Evolutionary conservation across 53 echinoderm and acorn worm species (phyloP).

Genomic region (Temnopleurus reevesii): DNA sequence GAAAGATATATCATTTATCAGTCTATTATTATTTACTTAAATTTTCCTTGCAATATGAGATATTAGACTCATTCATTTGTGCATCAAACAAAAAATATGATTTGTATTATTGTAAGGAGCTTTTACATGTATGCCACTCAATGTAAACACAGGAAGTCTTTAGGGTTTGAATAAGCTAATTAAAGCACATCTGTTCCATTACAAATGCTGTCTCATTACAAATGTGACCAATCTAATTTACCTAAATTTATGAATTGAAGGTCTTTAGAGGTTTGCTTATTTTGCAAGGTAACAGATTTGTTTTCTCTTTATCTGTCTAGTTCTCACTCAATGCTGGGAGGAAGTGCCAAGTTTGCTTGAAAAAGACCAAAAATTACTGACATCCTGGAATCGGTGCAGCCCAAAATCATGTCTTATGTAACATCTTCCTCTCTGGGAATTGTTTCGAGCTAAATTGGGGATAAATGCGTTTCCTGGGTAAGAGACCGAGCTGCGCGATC

Average conservation of each 20-base stretch:
- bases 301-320: constrained; percentile 11
- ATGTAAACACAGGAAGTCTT: constrained; percentile 2
- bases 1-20: background rate
- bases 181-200: background rate
- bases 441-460: constrained; percentile 52
- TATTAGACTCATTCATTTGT: background rate
- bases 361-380: constrained; percentile 59
- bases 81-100: background rate
- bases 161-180: background rate
- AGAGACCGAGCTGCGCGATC: background rate
- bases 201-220: background rate
- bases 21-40: background rate
- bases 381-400: constrained; percentile 22
- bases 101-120: background rate
- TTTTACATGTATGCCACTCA: background rate
- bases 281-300: background rate
- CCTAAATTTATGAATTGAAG: background rate
- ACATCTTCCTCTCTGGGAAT: constrained; percentile 39
- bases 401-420: constrained; percentile 55
- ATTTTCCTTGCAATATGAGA: background rate
- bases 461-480: constrained; percentile 52
- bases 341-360: constrained; percentile 61
- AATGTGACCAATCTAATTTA: background rate
- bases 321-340: constrained; percentile 30
- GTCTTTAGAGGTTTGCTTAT: background rate